Conservation (phyloP, 2,113 vertebrate species). For the Odobenus rosmarus region DNA sequence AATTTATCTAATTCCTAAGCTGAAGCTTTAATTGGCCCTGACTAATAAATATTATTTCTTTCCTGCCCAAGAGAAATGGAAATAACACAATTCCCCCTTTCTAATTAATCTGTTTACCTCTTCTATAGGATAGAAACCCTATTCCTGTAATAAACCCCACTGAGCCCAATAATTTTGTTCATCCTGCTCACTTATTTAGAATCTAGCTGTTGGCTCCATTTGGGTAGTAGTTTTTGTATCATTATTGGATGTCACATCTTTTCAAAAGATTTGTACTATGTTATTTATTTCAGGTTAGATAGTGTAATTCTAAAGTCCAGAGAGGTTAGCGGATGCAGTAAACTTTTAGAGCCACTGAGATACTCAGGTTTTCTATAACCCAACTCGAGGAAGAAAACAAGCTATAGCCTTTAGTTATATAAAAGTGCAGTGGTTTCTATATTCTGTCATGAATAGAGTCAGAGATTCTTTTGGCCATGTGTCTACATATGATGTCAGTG, state of each 20-base stretch:
- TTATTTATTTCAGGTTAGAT: constrained; percentile 17
- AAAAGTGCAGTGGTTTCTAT: not conserved
- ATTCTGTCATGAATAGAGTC: not conserved
- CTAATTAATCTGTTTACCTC: not conserved
- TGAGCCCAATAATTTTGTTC: not conserved
- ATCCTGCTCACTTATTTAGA: not conserved
- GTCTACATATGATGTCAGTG: constrained; percentile 57
- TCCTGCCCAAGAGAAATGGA: not conserved
- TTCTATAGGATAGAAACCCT: not conserved
- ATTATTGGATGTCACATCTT: not conserved
- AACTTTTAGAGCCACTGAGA: not conserved
- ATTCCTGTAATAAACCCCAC: not conserved
- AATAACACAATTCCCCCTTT: not conserved
- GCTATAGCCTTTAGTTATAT: not conserved
- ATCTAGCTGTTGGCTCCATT: not conserved
- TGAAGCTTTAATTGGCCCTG: not conserved
- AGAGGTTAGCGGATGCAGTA: not conserved
- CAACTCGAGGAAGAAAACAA: not conserved
- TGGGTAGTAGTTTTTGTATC: not conserved
- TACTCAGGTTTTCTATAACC: not conserved
- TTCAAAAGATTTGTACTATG: not conserved
- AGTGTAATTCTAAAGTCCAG: not conserved
- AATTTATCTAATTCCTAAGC: not conserved
- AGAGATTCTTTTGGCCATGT: constrained; percentile 31
- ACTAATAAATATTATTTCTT: constrained; percentile 24